Conservation (phyloP, 2,888 invertebrate species). For the Nematopogon swammerdamellus region DNA sequence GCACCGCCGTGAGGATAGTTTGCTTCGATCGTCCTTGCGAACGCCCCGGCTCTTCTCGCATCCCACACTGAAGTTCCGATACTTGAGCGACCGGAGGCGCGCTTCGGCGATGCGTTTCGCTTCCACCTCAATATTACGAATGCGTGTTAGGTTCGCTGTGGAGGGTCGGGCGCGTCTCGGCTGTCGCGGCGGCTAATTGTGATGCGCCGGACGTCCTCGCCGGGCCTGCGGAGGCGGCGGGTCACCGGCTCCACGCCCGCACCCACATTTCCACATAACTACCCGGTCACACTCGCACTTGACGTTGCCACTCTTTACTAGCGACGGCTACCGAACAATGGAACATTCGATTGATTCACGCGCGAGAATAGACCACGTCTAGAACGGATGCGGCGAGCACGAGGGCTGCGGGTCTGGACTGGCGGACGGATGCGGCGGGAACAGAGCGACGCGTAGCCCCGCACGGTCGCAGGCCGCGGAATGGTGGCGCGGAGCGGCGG, state of each 20-base stretch:
- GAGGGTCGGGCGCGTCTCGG: background rate
- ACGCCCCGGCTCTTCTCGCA: background rate
- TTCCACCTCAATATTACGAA: background rate
- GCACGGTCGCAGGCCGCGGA: slow-evolving; percentile 24
- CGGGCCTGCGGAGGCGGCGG: too few relatives aligned
- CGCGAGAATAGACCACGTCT: background rate
- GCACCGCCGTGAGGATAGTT: slow-evolving; percentile 16
- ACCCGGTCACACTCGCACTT: too few relatives aligned
- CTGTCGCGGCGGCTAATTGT: slow-evolving; percentile 23
- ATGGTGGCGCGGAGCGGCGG: slow-evolving; percentile 42
- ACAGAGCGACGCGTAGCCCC: background rate
- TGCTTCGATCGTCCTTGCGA: background rate
- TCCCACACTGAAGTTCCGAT: background rate
- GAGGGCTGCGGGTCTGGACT: background rate
- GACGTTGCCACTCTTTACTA: background rate
- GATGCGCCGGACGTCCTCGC: slow-evolving; percentile 39
- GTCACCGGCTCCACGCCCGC: slow-evolving; percentile 13
- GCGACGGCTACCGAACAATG: background rate
- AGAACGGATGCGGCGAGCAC: background rate
- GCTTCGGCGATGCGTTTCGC: background rate
- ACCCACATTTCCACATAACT: too few relatives aligned
- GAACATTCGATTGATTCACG: background rate
- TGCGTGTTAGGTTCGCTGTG: background rate
- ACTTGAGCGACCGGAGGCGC: background rate
- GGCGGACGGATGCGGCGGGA: background rate